Conservation (phyloP, 2,888 invertebrate genomes). For the Hydrotaea diabolus region DNA sequence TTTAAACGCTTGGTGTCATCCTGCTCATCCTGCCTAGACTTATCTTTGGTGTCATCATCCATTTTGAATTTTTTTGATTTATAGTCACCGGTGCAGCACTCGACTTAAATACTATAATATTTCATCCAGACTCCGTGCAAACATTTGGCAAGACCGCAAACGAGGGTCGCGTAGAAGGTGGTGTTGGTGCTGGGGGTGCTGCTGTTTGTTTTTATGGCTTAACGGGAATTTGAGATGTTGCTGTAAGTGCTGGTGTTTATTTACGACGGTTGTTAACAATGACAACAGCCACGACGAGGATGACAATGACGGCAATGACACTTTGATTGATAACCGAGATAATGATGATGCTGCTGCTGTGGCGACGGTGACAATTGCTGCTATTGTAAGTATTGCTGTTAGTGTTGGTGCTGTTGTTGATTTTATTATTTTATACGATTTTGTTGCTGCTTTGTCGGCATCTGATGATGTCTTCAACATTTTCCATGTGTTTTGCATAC, state of each 20-base stretch:
- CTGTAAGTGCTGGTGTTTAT: not conserved
- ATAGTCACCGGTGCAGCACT: not conserved
- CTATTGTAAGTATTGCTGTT: not conserved
- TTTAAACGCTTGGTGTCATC: not conserved
- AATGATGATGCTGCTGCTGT: slow-evolving; percentile 34
- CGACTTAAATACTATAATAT: slow-evolving; percentile 59
- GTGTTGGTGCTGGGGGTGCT: not conserved
- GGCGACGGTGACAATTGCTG: too few species aligned
- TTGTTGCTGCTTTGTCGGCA: slow-evolving; percentile 5
- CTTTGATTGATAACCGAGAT: slow-evolving; percentile 41
- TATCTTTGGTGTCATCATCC: slow-evolving; percentile 53
- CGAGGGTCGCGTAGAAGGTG: not conserved
- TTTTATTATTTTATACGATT: not conserved
- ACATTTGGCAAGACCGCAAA: slow-evolving; percentile 49
- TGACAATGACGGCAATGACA: slow-evolving; percentile 23
- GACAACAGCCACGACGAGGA: slow-evolving; percentile 12
- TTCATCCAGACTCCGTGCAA: slow-evolving; percentile 3
- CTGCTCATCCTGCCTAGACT: not conserved
- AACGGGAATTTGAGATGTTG: slow-evolving; percentile 19
- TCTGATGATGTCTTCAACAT: slow-evolving; percentile 56
- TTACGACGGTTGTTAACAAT: slow-evolving; percentile 3
- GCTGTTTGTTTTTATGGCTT: slow-evolving; percentile 32
- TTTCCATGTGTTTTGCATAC: slow-evolving; percentile 41
- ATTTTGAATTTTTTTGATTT: slow-evolving; percentile 32
- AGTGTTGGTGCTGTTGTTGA: slow-evolving; percentile 17